Evolutionary conservation across 1,140 invertebrate genomes (phyloP).

Genomic region (Ladona fulva): DNA sequence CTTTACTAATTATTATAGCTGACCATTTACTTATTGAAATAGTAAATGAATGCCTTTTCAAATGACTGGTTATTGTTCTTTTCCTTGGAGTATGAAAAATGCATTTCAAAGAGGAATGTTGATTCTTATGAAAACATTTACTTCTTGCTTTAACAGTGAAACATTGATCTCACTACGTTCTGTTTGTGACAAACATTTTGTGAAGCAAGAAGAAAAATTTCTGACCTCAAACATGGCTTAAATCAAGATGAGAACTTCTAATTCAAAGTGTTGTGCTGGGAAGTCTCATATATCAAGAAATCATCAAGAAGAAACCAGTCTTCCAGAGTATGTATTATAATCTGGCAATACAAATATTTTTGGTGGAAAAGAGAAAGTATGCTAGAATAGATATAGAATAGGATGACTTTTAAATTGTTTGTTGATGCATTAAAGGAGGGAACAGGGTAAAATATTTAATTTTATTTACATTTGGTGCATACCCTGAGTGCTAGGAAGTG

Average conservation of each 20-base stretch:
- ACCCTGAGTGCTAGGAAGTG: neutral
- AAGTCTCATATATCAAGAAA: neutral
- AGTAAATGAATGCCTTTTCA: neutral
- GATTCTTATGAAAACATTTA: neutral
- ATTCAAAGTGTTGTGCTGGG: neutral
- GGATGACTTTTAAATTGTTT: neutral
- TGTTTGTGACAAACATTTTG: neutral
- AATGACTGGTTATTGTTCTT: neutral
- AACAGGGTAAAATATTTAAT: neutral
- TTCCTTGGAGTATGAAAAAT: neutral
- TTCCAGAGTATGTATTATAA: neutral
- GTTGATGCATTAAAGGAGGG: neutral
- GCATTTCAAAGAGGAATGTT: neutral
- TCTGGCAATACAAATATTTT: slow-evolving; percentile 2
- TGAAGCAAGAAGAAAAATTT: neutral
- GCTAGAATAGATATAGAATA: neutral
- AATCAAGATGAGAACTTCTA: neutral
- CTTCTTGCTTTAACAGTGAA: neutral
- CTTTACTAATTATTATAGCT: neutral
- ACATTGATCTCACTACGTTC: neutral
- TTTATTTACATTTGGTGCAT: neutral
- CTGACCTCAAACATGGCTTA: neutral
- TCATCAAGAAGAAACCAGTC: slow-evolving; percentile 5
- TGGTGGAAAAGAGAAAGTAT: neutral
- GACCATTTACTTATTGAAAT: neutral